Evolutionary conservation across 2,797 vertebrate genomes (phyloP).

Genomic region (Australoheros facetus): DNA sequence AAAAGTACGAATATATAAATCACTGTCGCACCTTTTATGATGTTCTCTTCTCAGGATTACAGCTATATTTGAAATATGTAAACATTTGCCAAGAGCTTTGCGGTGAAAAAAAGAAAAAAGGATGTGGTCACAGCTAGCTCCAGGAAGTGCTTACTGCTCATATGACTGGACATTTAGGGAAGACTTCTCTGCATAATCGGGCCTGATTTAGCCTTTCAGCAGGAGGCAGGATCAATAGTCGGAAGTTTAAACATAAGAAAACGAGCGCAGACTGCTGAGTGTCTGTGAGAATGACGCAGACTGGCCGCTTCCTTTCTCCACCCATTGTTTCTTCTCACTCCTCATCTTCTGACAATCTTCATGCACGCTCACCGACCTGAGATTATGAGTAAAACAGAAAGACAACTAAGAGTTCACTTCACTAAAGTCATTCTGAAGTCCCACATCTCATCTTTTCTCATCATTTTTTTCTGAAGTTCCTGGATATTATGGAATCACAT

Average conservation of each 20-base stretch:
- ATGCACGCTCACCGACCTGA: slow-evolving; percentile 47
- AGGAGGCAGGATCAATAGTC: slow-evolving; percentile 22
- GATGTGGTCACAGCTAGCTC: slow-evolving; percentile 44
- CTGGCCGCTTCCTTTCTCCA: slow-evolving; percentile 11
- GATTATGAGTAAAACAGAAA: slow-evolving; percentile 38
- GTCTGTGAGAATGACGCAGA: slow-evolving; percentile 31
- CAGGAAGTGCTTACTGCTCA: slow-evolving; percentile 55
- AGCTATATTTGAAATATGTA: slow-evolving; percentile 42
- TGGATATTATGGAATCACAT: not conserved
- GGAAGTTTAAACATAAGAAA: slow-evolving; percentile 13
- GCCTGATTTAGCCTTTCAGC: slow-evolving; percentile 34
- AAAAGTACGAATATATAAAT: slow-evolving; percentile 37
- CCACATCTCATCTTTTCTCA: not conserved
- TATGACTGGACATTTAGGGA: slow-evolving; percentile 22
- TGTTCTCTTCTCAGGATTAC: slow-evolving; percentile 18
- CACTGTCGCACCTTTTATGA: not conserved
- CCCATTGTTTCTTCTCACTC: slow-evolving; percentile 19
- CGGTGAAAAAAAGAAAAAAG: slow-evolving; percentile 36
- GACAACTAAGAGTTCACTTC: slow-evolving; percentile 29
- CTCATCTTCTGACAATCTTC: slow-evolving; percentile 22
- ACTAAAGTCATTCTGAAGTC: not conserved
- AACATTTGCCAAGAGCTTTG: slow-evolving; percentile 11
- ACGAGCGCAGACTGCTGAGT: slow-evolving; percentile 35
- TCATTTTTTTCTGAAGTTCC: slow-evolving; percentile 4
- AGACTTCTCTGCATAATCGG: slow-evolving; percentile 50